Base-by-base conservation (phyloP, 2,888 invertebrate genomes). In the Epiblema foenella region DNA sequence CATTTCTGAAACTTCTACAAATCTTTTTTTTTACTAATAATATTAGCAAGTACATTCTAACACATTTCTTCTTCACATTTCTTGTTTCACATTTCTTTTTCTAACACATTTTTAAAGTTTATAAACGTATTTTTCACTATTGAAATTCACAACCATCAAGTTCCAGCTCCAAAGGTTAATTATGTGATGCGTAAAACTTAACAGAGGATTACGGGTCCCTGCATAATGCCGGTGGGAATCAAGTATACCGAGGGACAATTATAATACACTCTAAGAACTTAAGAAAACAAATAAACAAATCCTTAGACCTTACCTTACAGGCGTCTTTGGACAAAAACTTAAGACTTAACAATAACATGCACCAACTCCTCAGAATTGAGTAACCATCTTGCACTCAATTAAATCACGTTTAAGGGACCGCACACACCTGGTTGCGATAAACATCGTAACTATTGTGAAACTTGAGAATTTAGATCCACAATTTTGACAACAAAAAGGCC, bases 401-500 rank as follows among this genome's bases (percentile, higher is more conserved):
- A 91, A 92, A 92, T 89, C 80, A 85, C 85, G 85, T 89, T 93
- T 93, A 91, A 88, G 84, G 82, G 78, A 77, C 79, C 77, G 69
- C 75, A 85, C 81, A 81, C 93, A 93, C 92, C 93, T 93, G 93
- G 93, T 78, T 76, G 69, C 80, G 92, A 92, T 93, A 91, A 90
- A 89, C 90, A 93, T 93, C 92, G 85, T 76, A 89, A 92, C 92
- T 91, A 93, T 92, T 89, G 88, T 90, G 89, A 81, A 89, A 91
- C 87, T 84, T 86, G 89, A 92, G 93, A 93, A 89, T 87, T 89
- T 88, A 83, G 87, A 92, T 87, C 92, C 92, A 90, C 92, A 91
- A 91, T 91, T 93, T 91, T 92, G 92, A 93, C 91, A 93, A 92
- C 93, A 93, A 93, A 93, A 93, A 93, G 92, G 87, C 89, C 85